phyloP scores from a whole-genome alignment of 2,113 vertebrate genomes.

The Platanista minor region DNA sequence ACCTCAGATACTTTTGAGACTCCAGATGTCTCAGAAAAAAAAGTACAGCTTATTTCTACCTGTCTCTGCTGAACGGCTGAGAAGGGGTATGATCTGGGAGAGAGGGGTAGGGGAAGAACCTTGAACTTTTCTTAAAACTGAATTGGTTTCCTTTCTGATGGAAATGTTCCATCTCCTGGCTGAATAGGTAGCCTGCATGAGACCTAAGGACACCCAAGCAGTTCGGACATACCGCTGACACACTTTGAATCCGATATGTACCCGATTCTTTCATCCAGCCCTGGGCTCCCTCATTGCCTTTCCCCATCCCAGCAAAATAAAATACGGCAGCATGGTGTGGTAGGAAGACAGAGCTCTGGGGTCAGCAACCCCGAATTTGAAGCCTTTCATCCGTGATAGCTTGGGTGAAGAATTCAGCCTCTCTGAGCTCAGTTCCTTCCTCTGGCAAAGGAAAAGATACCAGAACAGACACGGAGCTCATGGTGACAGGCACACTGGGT shows the following conservation, averaged over 20 bases:
- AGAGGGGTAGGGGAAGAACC: background rate
- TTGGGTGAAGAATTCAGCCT: background rate
- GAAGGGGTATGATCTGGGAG: background rate
- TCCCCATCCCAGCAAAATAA: background rate
- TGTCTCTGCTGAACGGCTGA: background rate
- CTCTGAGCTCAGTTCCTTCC: background rate
- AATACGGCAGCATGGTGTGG: background rate
- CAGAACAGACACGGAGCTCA: background rate
- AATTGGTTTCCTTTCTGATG: background rate
- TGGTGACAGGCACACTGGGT: background rate
- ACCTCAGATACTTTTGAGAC: background rate
- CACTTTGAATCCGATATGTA: fast-evolving
- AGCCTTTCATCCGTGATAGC: fast-evolving
- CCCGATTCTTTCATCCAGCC: background rate
- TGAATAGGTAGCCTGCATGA: background rate
- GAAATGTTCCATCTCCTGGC: background rate
- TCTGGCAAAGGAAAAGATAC: background rate
- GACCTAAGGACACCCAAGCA: background rate
- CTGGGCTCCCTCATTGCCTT: background rate
- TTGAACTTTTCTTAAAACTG: background rate
- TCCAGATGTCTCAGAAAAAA: background rate
- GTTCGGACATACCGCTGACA: fast-evolving
- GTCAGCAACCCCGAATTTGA: background rate
- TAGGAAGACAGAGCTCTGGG: background rate
- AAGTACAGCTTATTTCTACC: background rate